Percentiles rank a stretch among this genome's conserved stretches.
These are phyloP conservation scores for Uloborus diversus DNA, from an alignment of 1,140 invertebrate species.

Conservation along the genomic window DNA sequence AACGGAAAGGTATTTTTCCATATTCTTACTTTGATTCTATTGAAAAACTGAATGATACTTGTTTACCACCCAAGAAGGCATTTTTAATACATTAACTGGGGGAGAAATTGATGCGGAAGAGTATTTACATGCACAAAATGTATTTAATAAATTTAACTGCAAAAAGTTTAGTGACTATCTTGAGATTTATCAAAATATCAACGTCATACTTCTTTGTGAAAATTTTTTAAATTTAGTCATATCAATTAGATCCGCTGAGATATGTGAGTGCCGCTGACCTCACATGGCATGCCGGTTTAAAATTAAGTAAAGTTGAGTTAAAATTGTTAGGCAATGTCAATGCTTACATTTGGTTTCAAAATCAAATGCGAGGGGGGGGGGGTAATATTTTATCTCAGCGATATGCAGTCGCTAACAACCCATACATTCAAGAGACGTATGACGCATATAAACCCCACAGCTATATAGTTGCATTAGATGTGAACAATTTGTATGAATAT, in stretches of 20 bases:
- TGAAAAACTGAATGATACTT: neutral
- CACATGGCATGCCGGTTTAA: neutral
- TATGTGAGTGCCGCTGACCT: neutral
- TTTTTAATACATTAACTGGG: neutral
- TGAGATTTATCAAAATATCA: neutral
- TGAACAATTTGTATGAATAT: slow-evolving; percentile 52
- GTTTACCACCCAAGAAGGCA: neutral
- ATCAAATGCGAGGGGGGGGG: neutral
- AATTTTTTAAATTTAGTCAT: neutral
- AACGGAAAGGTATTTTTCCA: neutral
- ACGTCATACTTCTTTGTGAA: neutral
- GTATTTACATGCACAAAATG: neutral
- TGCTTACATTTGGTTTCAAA: neutral
- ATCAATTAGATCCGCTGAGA: neutral
- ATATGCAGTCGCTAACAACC: neutral
- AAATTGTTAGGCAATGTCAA: neutral
- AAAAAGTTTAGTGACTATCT: no score
- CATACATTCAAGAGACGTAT: neutral
- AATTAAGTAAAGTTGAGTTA: neutral
- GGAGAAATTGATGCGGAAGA: neutral
- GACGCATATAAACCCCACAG: neutral
- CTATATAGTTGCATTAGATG: slow-evolving; percentile 3
- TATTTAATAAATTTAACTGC: neutral
- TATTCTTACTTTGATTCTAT: neutral
- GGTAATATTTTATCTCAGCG: slow-evolving; percentile 12